phyloP scores from a whole-genome alignment of 2,888 invertebrate genomes.

The Eurytoma adleriae region DNA sequence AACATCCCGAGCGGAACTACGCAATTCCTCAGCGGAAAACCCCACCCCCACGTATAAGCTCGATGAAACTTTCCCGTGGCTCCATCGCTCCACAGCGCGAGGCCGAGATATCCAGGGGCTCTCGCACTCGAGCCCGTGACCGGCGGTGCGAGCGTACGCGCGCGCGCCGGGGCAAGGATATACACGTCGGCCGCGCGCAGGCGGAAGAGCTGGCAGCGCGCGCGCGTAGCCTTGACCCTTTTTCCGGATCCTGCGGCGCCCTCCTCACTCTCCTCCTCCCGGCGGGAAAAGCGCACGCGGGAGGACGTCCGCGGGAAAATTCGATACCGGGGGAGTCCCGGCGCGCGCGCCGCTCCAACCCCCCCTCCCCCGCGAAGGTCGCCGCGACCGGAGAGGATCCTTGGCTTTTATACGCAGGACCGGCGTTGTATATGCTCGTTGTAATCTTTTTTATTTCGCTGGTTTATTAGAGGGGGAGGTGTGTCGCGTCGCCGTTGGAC shows the following conservation, averaged over 20 bases:
- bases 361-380: too few species aligned
- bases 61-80: background rate
- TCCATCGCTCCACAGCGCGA: background rate
- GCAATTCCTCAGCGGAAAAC: too few species aligned
- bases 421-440: background rate
- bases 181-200: background rate
- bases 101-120: background rate
- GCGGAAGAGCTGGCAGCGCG: background rate
- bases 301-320: constrained; percentile 25
- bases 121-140: background rate
- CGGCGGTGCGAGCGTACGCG: constrained; percentile 1
- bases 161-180: background rate
- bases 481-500: too few species aligned
- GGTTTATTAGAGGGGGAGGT: too few species aligned
- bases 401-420: background rate
- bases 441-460: background rate
- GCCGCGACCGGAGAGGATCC: too few species aligned
- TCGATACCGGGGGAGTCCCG: background rate
- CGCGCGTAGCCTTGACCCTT: constrained; percentile 45
- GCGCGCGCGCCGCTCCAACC: too few species aligned
- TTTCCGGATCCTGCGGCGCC: constrained; percentile 9
- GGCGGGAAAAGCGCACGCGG: background rate
- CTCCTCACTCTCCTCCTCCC: background rate
- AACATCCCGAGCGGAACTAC: too few species aligned
- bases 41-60: background rate